Evolutionary conservation across 2,113 vertebrate species (phyloP).

Genomic region (Rhinogobius similis): DNA sequence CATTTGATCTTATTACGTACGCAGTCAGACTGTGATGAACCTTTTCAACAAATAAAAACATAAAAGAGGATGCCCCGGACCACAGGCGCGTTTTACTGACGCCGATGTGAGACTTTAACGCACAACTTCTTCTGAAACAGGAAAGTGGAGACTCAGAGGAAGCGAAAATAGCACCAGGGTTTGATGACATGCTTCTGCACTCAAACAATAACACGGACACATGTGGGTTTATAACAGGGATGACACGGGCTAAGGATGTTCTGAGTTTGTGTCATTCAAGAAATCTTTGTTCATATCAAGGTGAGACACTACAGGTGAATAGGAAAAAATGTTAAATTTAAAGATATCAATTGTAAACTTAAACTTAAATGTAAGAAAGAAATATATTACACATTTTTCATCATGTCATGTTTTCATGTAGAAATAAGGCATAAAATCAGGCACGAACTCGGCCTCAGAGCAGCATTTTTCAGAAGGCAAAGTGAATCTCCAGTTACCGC

Average conservation of each 20-base stretch:
- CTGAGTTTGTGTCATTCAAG: neutral
- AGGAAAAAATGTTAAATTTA: too few relatives aligned
- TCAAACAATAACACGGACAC: neutral
- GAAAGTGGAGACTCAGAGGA: slow-evolving; percentile 1
- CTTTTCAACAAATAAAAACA: neutral
- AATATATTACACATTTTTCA: too few relatives aligned
- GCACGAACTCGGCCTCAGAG: too few relatives aligned
- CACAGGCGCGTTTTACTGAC: neutral
- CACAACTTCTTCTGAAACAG: neutral
- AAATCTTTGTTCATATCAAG: neutral
- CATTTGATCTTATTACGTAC: neutral
- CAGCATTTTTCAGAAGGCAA: too few relatives aligned
- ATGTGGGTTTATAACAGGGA: neutral
- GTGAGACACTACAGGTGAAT: too few relatives aligned
- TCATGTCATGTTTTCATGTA: too few relatives aligned
- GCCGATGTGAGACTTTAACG: neutral
- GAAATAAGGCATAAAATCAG: too few relatives aligned
- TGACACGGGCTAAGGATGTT: too few relatives aligned
- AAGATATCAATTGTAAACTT: too few relatives aligned
- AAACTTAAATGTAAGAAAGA: too few relatives aligned
- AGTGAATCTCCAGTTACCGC: too few relatives aligned
- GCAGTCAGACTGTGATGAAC: neutral
- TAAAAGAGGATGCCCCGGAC: neutral
- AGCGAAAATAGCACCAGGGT: neutral
- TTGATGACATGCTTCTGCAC: neutral